These are phyloP conservation scores for Lumbricus terrestris DNA, from an alignment of 2,888 invertebrate species.

Conservation along the genomic window DNA sequence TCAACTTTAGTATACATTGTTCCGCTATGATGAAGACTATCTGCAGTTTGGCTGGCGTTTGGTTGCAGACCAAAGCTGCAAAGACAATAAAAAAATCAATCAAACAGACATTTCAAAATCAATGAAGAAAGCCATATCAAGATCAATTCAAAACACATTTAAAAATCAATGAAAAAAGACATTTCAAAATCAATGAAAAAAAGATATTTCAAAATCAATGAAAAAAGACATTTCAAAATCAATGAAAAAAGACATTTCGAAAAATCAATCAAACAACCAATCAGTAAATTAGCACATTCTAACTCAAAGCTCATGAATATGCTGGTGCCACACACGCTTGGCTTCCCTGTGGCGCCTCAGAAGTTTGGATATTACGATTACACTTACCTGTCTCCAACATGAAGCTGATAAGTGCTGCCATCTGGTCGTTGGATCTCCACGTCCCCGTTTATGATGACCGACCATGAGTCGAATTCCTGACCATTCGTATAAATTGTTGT, in stretches of 20 bases:
- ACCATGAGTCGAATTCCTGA: slow-evolving; percentile 98
- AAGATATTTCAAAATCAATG: neutral
- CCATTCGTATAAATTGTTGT: slow-evolving; percentile 97
- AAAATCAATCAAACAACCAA: too few species aligned
- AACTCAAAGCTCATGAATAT: too few species aligned
- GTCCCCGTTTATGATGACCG: slow-evolving; percentile 94
- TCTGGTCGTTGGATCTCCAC: slow-evolving; percentile 82
- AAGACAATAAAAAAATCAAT: slow-evolving; percentile 17
- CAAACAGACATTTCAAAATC: neutral
- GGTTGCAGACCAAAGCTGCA: slow-evolving; percentile 91
- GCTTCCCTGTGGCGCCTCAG: too few species aligned
- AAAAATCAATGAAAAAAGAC: neutral
- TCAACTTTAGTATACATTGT: slow-evolving; percentile 94
- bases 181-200: neutral
- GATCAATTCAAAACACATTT: too few species aligned
- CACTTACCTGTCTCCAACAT: slow-evolving; percentile 81
- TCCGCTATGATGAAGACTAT: slow-evolving; percentile 86
- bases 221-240: too few species aligned
- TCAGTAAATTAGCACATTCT: too few species aligned
- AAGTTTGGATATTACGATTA: too few species aligned
- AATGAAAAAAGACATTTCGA: too few species aligned
- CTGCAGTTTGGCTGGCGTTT: slow-evolving; percentile 70
- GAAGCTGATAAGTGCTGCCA: slow-evolving; percentile 77
- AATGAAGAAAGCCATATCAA: neutral
- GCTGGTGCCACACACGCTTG: too few species aligned